Evolutionary conservation across 2,888 invertebrate genomes (phyloP), one percentile per base, ranked within the genome.

Genomic region (Clanis bilineata): DNA sequence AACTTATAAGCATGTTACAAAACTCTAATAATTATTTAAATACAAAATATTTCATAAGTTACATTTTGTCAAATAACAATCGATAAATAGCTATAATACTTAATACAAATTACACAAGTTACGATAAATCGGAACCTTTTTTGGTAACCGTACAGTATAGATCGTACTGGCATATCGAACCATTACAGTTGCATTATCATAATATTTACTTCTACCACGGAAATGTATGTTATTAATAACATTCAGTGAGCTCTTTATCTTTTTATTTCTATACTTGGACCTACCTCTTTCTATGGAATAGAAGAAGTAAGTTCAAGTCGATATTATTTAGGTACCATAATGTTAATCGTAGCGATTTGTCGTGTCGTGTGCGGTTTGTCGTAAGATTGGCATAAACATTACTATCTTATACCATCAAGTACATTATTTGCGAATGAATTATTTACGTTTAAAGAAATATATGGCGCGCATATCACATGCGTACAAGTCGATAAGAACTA

Each of bases 41-140:
- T 51, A 51, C 32, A 51, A 47, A 51, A 51, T 51, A 51, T 51
- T 51, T 18, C 47, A 51, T 25, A 51, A 32, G 51, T 51, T 51
- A 51, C 5, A 51, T 47, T 45, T 51, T 51, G 25, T 51, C 51
- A 51, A 32, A 18, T 32, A 28, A 51, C 15, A 15, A 32, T 51
- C 18, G 28, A 2, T 51, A 51, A n/a, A 47, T 51, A 51, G 32
- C 32, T 32, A 15, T 18, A 15, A 25, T 22, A 4, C 28, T 0
- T 44, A 41, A 6, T 18, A 2, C 18, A 18, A 18, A n/a, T 7
- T 9, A 41, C 41, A 41, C 18, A 41, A 7, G 41, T 18, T 41
- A 12, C 7, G 2, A 41, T 7, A 39, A 18, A 41, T 6, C n/a
- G n/a, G n/a, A 1, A 41, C 18, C 1, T 7, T 18, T 6, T 1